A percentile compares a stretch with the other conserved stretches of the same genome.
Evolutionary conservation across 1,140 invertebrate species (phyloP).

Genomic region (Meloidogyne chitwoodi): DNA sequence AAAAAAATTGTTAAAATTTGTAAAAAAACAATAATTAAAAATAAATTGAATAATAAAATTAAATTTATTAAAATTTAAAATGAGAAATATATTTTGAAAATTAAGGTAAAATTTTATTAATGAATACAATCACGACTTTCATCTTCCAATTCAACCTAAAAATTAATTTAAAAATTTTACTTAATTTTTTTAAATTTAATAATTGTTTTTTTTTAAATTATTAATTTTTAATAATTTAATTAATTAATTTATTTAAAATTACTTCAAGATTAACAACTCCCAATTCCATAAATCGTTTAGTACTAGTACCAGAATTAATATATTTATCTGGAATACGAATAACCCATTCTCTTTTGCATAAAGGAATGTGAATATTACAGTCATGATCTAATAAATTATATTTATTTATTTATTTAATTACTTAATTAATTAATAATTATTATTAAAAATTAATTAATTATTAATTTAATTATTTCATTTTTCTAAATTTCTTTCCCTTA

Average conservation of each 20-base stretch:
- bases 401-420: background rate
- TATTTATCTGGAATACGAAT: slow-evolving; percentile 59
- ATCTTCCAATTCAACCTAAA: slow-evolving; percentile 48
- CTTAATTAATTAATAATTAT: background rate
- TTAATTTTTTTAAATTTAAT: too few species aligned
- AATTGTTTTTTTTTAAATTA: too few species aligned
- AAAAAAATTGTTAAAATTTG: background rate
- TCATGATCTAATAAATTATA: slow-evolving; percentile 40
- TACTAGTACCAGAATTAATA: slow-evolving; percentile 41
- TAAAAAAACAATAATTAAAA: background rate
- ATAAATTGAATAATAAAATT: background rate
- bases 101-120: slow-evolving; percentile 1
- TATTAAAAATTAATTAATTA: background rate
- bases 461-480: background rate
- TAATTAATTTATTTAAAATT: background rate
- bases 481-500: background rate
- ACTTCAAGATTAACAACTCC: slow-evolving; percentile 43
- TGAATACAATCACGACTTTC: slow-evolving; percentile 49
- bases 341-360: slow-evolving; percentile 59
- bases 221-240: too few species aligned
- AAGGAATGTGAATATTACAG: slow-evolving; percentile 53
- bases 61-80: background rate
- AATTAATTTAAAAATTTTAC: background rate
- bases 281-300: slow-evolving; percentile 30
- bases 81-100: background rate